Percentiles rank a stretch among this genome's conserved stretches.
phyloP scores from a whole-genome alignment of 2,888 invertebrate species.

The Pterostichus madidus region DNA sequence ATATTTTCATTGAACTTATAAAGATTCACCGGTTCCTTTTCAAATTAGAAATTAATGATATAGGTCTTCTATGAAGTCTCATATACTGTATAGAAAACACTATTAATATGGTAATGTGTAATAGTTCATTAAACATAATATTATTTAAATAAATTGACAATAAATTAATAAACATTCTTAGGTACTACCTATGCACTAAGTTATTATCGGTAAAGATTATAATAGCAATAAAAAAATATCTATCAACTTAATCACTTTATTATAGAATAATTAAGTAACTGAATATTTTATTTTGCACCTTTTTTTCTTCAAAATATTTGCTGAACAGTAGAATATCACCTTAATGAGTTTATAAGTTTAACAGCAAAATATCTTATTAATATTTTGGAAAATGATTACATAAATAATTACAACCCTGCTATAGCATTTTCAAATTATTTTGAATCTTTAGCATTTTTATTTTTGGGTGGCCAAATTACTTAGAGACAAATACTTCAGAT shows the following conservation, averaged over 20 bases:
- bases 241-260: background rate
- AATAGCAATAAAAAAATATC: background rate
- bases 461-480: no score
- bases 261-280: no score
- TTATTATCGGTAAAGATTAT: background rate
- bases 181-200: slow-evolving; percentile 10
- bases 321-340: no score
- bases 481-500: no score
- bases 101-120: slow-evolving; percentile 35
- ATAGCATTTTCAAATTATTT: no score
- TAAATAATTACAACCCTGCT: no score
- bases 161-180: slow-evolving; percentile 24
- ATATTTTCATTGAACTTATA: slow-evolving; percentile 4
- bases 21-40: slow-evolving; percentile 34
- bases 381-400: no score
- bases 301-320: no score
- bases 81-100: slow-evolving; percentile 29
- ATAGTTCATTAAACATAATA: slow-evolving; percentile 36
- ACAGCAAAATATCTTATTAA: no score
- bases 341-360: no score
- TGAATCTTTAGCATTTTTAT: no score
- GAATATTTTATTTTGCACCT: no score
- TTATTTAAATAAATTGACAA: slow-evolving; percentile 31
- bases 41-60: slow-evolving; percentile 18
- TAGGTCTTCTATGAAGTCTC: background rate